Percentiles rank a stretch among this genome's conserved stretches.
Evolutionary conservation across 2,888 invertebrate species (phyloP).

Genomic region (Harpalus rufipes): DNA sequence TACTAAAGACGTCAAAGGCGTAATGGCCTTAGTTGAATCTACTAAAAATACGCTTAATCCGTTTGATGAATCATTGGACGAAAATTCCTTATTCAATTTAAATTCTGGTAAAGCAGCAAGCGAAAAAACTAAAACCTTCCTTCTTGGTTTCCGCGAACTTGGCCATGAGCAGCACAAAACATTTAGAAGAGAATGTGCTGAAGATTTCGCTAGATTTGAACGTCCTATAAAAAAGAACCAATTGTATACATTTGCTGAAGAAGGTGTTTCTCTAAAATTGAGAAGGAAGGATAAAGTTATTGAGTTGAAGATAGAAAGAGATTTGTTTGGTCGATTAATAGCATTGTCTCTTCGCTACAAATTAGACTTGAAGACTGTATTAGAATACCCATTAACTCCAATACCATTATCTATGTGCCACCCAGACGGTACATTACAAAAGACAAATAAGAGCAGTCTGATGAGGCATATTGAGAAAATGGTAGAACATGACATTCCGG

Average conservation of each 20-base stretch:
- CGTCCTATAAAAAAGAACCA: slow-evolving; percentile 68
- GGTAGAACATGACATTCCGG: slow-evolving; percentile 39
- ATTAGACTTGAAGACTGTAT: slow-evolving; percentile 69
- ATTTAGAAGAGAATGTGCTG: slow-evolving; percentile 70
- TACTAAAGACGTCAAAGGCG: no score
- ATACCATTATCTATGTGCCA: slow-evolving; percentile 70
- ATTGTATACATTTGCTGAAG: background rate
- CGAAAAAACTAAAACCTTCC: background rate
- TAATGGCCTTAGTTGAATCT: no score
- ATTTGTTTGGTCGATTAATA: slow-evolving; percentile 68
- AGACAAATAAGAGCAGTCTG: slow-evolving; percentile 70
- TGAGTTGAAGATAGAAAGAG: slow-evolving; percentile 68
- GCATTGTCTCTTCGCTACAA: slow-evolving; percentile 56
- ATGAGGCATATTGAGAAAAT: slow-evolving; percentile 68
- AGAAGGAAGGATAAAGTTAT: slow-evolving; percentile 69
- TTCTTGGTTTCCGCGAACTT: slow-evolving; percentile 9
- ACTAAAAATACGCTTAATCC: no score
- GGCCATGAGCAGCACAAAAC: background rate
- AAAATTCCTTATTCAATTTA: slow-evolving; percentile 67
- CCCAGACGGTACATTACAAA: slow-evolving; percentile 68
- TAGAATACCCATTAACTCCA: slow-evolving; percentile 70
- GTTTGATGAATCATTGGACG: background rate
- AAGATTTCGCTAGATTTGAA: slow-evolving; percentile 68
- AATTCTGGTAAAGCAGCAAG: slow-evolving; percentile 67
- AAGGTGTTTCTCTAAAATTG: slow-evolving; percentile 54